phyloP scores from a whole-genome alignment of 2,888 invertebrate genomes.

The Ptycholaimellus sp. region DNA sequence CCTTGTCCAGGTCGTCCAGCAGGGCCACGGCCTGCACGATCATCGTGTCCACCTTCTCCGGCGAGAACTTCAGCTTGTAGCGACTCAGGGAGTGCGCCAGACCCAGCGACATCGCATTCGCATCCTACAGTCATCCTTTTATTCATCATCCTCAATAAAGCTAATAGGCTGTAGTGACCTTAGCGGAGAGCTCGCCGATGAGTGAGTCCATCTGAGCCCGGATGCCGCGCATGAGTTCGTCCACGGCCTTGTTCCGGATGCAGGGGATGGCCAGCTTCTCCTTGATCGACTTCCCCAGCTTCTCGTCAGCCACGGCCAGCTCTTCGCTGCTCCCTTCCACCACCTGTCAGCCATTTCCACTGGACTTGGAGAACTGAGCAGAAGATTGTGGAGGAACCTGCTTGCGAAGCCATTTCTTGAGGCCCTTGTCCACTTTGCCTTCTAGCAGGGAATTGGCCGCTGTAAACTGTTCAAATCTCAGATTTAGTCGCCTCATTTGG shows the following conservation, averaged over 20 bases:
- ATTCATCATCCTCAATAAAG: not conserved
- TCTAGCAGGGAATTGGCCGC: slow-evolving; percentile 75
- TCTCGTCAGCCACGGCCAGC: slow-evolving; percentile 74
- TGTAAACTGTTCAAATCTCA: slow-evolving; percentile 12
- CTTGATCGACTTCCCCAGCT: slow-evolving; percentile 74
- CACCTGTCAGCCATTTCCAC: too few species aligned
- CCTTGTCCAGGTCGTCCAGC: slow-evolving; percentile 88
- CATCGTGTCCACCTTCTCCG: slow-evolving; percentile 98
- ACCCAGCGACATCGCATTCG: slow-evolving; percentile 68
- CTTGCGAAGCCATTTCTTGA: slow-evolving; percentile 76
- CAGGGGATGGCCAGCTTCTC: slow-evolving; percentile 69
- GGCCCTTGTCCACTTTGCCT: slow-evolving; percentile 66
- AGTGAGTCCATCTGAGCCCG: slow-evolving; percentile 72
- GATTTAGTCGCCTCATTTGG: too few species aligned
- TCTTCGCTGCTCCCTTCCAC: slow-evolving; percentile 57
- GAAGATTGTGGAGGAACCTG: too few species aligned
- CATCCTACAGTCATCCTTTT: not conserved
- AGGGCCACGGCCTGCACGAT: slow-evolving; percentile 48
- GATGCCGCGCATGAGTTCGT: slow-evolving; percentile 75
- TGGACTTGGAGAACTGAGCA: too few species aligned
- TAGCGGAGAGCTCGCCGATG: slow-evolving; percentile 39
- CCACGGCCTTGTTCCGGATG: slow-evolving; percentile 53
- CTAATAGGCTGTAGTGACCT: not conserved
- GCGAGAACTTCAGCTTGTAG: slow-evolving; percentile 91
- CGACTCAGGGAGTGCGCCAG: slow-evolving; percentile 53